Percentiles rank a stretch among this genome's conserved stretches.
Conservation (phyloP, 2,113 vertebrate genomes). For the Cololabis saira region DNA sequence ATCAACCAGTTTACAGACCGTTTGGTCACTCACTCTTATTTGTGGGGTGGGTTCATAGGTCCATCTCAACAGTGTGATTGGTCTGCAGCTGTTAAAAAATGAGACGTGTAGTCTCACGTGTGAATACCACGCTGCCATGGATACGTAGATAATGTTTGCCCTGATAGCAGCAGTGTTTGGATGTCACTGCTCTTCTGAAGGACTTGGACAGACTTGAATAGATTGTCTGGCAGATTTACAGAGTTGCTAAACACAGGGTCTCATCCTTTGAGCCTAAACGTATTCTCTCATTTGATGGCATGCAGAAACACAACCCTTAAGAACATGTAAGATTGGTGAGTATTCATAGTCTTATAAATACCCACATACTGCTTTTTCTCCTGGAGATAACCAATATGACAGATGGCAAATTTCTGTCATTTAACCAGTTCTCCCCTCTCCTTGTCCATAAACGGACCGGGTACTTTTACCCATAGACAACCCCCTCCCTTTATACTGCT, state of each 20-base stretch:
- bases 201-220: constrained; percentile 16
- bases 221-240: constrained; percentile 52
- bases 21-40: not conserved
- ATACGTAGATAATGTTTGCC: constrained; percentile 40
- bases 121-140: constrained; percentile 25
- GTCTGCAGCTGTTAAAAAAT: constrained; percentile 25
- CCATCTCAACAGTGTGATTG: constrained; percentile 10
- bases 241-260: constrained; percentile 18
- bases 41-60: constrained; percentile 10
- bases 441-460: constrained; percentile 1
- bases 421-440: constrained; percentile 5
- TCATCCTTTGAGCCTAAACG: constrained; percentile 24
- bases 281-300: not conserved
- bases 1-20: not conserved
- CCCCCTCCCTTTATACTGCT: constrained; percentile 26
- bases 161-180: constrained; percentile 27
- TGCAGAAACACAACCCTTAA: constrained; percentile 25
- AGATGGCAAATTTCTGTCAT: constrained; percentile 27
- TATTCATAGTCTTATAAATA: constrained; percentile 23
- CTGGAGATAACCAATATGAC: constrained; percentile 35
- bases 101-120: constrained; percentile 17
- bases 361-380: constrained; percentile 11
- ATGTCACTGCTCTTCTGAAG: constrained; percentile 14
- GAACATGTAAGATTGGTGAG: constrained; percentile 7
- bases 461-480: constrained; percentile 9